Evolutionary conservation across 1,140 invertebrate species (phyloP).

Genomic region (Radopholus similis): DNA sequence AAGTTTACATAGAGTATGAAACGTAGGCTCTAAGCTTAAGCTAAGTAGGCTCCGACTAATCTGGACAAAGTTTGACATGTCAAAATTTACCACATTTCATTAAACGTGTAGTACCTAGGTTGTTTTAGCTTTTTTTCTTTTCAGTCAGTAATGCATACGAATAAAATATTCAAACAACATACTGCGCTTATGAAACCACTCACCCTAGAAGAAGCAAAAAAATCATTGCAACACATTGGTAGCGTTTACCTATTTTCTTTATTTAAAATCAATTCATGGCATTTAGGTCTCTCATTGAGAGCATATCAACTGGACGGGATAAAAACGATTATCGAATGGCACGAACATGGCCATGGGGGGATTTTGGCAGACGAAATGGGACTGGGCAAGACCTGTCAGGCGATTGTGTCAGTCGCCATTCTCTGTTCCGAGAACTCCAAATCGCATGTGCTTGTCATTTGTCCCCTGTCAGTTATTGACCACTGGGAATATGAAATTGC

Average conservation of each 20-base stretch:
- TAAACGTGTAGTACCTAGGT: no score
- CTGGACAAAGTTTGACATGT: no score
- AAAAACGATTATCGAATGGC: slow-evolving; percentile 97
- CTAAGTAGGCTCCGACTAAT: no score
- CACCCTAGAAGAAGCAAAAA: no score
- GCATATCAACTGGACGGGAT: slow-evolving; percentile 97
- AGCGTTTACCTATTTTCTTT: not conserved
- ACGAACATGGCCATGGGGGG: slow-evolving; percentile 23
- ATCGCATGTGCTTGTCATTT: slow-evolving; percentile 59
- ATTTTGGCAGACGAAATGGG: slow-evolving; percentile 64
- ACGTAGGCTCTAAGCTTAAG: no score
- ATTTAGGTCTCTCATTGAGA: slow-evolving; percentile 17
- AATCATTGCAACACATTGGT: not conserved
- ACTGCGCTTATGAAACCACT: no score
- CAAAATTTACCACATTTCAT: no score
- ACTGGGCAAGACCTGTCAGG: slow-evolving; percentile 63
- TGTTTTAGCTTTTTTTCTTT: no score
- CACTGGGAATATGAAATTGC: slow-evolving; percentile 61
- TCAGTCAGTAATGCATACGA: no score
- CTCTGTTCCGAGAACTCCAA: slow-evolving; percentile 34
- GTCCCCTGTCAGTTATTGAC: slow-evolving; percentile 61
- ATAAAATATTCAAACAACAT: no score
- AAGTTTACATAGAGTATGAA: no score
- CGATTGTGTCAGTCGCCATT: slow-evolving; percentile 59
- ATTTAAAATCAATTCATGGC: not conserved